Base-by-base conservation (phyloP, 2,113 vertebrate species). In the Triplophysa rosa region DNA sequence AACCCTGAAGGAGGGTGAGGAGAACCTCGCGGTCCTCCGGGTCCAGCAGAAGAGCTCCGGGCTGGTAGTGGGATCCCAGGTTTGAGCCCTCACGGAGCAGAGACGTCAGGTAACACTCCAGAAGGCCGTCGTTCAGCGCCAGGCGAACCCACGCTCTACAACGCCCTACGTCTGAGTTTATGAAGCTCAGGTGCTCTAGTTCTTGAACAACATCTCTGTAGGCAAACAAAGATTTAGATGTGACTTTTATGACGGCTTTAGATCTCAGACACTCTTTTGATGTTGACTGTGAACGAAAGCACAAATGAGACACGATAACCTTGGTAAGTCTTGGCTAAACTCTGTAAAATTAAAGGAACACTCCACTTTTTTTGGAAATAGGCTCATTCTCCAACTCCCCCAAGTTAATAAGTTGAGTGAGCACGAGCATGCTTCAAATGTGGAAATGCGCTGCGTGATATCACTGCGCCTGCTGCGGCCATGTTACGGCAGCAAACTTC, bases 111-210 rank as follows among this genome's bases (percentile, higher is more conserved):
- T 99, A 99, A 83, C 96, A 98, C 84, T 98, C 97, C 91, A 96
- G 79, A 21, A 99, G 91, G 4, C 97, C 94, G 0, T 99, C 95
- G 0, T 98, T 99, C 14, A 99, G 89, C 0, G 97, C 98, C 83
- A 99, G 88, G 1, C 96, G 87, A 67, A 99, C 91, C 97, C 97
- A 99, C 0, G 97, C 95, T 12, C 97, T 92, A 84, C 97, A 98
- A 45, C 95, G 95, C 9, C 98, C 98, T 7, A 98, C 95, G 0
- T 98, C 96, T 0, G 95, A 96, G 61, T 88, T 92, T 83, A 99
- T 95, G 2, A 96, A 99, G 85, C 87, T 90, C 86, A 98, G 87
- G 1, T 92, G 92, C 37, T 98, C 96, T 88, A 99, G 87, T 82
- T 99, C 96, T 0, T 91, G 91, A 85, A 98, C 85, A 59, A 93